Evolutionary conservation across 2,113 vertebrate genomes (phyloP).

Genomic region (human): GRCh38 chr5:16795001-16795500

Average conservation of each 20-base stretch:
- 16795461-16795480: not conserved
- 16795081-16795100: not conserved
- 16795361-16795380: rapidly evolving
- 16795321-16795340: not conserved
- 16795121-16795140: not conserved
- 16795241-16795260: rapidly evolving
- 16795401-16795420: not conserved
- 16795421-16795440: not conserved
- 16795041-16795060: not conserved
- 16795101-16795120: not conserved
- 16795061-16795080: not conserved
- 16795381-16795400: not conserved
- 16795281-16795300: not conserved
- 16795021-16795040: not conserved
- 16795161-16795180: not conserved
- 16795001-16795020: not conserved
- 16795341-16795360: not conserved
- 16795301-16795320: not conserved
- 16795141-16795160: not conserved
- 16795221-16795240: not conserved
- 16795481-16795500: not conserved
- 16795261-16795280: rapidly evolving
- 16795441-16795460: not conserved
- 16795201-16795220: not conserved
- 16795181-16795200: not conserved